Conservation (phyloP, 2,113 vertebrate species). For the Aleadryas rufinucha region DNA sequence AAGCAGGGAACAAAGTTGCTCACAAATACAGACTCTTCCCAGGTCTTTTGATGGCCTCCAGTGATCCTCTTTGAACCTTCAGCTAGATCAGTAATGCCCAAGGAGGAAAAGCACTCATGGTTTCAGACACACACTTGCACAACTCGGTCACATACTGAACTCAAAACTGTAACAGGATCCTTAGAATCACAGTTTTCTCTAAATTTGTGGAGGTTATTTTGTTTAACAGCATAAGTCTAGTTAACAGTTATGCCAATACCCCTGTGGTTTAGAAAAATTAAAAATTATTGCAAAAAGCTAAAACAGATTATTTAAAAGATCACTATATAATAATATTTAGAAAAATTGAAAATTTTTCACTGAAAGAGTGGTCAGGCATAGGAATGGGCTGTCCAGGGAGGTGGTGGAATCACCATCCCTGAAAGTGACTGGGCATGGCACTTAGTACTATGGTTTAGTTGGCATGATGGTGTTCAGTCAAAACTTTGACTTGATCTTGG, state of each 20-base stretch:
- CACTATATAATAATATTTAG: not conserved
- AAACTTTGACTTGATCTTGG: not conserved
- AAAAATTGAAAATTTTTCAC: not conserved
- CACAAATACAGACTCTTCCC: not conserved
- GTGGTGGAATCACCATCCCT: not conserved
- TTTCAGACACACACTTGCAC: not conserved
- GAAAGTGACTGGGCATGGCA: too few relatives aligned
- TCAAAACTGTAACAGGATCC: not conserved
- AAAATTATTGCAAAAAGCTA: not conserved
- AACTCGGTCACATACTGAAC: not conserved
- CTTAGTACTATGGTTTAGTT: not conserved
- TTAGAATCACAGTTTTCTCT: not conserved
- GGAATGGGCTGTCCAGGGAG: not conserved
- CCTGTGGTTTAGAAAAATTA: not conserved
- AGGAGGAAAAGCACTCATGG: not conserved
- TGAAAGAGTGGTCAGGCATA: not conserved
- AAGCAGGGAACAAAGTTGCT: not conserved
- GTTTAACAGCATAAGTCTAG: not conserved
- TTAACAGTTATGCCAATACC: not conserved
- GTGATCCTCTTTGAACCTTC: not conserved
- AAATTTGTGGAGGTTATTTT: not conserved
- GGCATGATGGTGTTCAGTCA: rapidly evolving
- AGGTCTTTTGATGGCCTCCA: not conserved
- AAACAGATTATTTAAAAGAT: not conserved
- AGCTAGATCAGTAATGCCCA: not conserved